Evolutionary conservation across 2,888 invertebrate species (phyloP).

Genomic region (Apamea crenata): DNA sequence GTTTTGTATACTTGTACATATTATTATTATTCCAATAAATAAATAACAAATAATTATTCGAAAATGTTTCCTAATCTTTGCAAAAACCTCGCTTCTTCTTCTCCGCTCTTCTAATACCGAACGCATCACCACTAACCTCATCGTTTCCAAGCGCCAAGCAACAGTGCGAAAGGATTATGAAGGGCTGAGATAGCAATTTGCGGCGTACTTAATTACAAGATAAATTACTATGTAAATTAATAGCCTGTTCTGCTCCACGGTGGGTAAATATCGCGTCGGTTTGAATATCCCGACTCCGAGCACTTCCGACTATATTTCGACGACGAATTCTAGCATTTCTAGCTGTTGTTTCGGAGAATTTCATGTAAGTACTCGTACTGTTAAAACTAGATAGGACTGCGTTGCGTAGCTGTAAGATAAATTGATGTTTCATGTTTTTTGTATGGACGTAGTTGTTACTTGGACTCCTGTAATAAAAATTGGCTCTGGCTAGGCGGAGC

Average conservation of each 20-base stretch:
- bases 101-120: slow-evolving; percentile 2
- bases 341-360: slow-evolving; percentile 29
- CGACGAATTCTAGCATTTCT: slow-evolving; percentile 40
- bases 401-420: not conserved
- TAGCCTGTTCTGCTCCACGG: slow-evolving; percentile 72
- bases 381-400: slow-evolving; percentile 25
- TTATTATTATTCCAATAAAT: no score
- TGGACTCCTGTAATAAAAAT: not conserved
- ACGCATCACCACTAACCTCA: slow-evolving; percentile 72
- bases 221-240: slow-evolving; percentile 90
- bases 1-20: no score
- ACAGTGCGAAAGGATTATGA: slow-evolving; percentile 89
- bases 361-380: slow-evolving; percentile 5
- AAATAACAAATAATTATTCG: not conserved
- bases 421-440: not conserved
- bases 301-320: slow-evolving; percentile 40
- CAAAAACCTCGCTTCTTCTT: not conserved
- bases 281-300: slow-evolving; percentile 56
- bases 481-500: no score
- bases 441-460: not conserved
- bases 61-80: not conserved
- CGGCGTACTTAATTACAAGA: slow-evolving; percentile 90
- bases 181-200: slow-evolving; percentile 90
- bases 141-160: slow-evolving; percentile 73
- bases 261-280: slow-evolving; percentile 65